Conservation (phyloP, 1,140 invertebrate genomes). For the Panagrolaimus sp. region DNA sequence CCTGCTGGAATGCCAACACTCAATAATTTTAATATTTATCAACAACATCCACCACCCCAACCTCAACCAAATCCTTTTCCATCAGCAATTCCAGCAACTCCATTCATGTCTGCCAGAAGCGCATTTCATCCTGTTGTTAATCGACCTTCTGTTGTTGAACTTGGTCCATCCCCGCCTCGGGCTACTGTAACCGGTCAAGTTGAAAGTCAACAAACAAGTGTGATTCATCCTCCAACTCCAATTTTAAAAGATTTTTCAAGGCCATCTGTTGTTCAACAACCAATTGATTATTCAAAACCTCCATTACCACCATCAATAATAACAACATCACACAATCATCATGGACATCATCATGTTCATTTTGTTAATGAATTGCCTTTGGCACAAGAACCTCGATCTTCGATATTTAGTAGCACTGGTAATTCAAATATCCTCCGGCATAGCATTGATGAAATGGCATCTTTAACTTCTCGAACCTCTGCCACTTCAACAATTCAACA, state of each 20-base stretch:
- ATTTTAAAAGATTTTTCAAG: not conserved
- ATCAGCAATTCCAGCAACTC: slow-evolving; percentile 18
- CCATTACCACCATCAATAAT: not conserved
- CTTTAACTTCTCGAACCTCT: not conserved
- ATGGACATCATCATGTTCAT: not conserved
- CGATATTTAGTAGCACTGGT: not conserved
- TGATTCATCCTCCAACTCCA: not conserved
- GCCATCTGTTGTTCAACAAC: slow-evolving; percentile 5
- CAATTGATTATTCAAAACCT: not conserved
- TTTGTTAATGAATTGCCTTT: not conserved
- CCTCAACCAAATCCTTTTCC: not conserved
- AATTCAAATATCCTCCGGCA: no score
- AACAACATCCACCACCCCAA: not conserved
- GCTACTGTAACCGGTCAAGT: not conserved
- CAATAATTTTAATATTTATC: not conserved
- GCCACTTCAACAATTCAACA: not conserved
- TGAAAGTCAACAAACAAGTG: not conserved
- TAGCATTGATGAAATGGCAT: not conserved
- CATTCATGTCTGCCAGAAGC: slow-evolving; percentile 9
- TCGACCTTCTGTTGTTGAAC: slow-evolving; percentile 26
- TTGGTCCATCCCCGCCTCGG: slow-evolving; percentile 22
- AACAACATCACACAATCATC: not conserved
- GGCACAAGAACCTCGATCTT: not conserved
- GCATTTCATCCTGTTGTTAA: slow-evolving; percentile 38
- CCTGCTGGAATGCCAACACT: no score